Percentiles rank a stretch among this genome's conserved stretches.
These are phyloP conservation scores for Leptinotarsa peninsularis DNA, from an alignment of 2,888 invertebrate genomes.

Conservation along the genomic window DNA sequence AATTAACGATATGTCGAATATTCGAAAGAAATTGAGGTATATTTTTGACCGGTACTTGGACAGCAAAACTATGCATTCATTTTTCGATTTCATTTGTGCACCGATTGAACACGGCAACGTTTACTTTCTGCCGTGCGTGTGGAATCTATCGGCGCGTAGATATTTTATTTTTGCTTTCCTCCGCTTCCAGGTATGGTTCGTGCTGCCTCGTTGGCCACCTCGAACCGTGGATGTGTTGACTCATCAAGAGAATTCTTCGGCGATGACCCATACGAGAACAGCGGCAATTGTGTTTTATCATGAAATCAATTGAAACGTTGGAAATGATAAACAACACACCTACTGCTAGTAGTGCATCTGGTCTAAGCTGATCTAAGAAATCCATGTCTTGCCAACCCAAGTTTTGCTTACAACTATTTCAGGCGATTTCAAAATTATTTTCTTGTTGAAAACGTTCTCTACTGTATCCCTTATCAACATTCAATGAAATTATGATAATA, in stretches of 20 bases:
- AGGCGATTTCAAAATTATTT: too few relatives aligned
- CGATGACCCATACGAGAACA: slow-evolving; percentile 1
- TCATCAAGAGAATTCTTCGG: slow-evolving; percentile 9
- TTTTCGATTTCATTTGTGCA: not conserved
- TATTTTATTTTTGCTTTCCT: slow-evolving; percentile 3
- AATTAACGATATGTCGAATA: too few relatives aligned
- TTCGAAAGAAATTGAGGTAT: too few relatives aligned
- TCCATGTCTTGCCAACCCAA: not conserved
- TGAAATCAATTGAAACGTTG: slow-evolving; percentile 7
- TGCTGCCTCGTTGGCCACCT: slow-evolving; percentile 9
- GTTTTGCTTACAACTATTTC: not conserved
- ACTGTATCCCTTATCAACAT: not conserved
- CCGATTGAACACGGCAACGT: not conserved
- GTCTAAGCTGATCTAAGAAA: not conserved
- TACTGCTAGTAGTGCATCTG: not conserved
- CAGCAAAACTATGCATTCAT: not conserved
- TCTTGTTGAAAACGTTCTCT: too few relatives aligned
- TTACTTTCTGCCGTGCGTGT: not conserved
- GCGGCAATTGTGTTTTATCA: slow-evolving; percentile 7
- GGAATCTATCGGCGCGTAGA: slow-evolving; percentile 2
- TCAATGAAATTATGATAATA: not conserved
- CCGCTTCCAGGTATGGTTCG: slow-evolving; percentile 19
- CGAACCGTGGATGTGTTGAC: slow-evolving; percentile 2
- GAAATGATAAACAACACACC: not conserved
- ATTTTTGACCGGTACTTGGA: too few relatives aligned